phyloP scores from a whole-genome alignment of 2,113 vertebrate species.

The Cyprinodon variegatus region DNA sequence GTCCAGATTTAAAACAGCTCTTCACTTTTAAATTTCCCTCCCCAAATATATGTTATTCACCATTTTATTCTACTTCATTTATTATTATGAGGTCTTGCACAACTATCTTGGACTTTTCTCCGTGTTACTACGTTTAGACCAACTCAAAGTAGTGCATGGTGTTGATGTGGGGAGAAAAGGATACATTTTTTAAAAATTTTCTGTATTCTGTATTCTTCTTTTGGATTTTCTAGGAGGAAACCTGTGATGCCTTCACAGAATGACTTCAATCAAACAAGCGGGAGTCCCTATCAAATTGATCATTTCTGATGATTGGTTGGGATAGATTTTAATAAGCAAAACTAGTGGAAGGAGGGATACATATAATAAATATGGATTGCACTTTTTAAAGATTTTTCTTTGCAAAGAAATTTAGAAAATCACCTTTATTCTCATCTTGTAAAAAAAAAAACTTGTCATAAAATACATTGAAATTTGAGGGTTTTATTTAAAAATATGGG shows the following conservation, averaged over 20 bases:
- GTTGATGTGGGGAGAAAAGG: too few relatives aligned
- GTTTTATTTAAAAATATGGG: neutral
- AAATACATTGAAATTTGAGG: neutral
- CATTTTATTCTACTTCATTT: neutral
- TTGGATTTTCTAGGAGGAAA: too few relatives aligned
- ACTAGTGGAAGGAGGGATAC: neutral
- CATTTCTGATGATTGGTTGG: neutral
- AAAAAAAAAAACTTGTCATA: neutral
- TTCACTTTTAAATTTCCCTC: slow-evolving; percentile 15
- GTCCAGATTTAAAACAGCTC: slow-evolving; percentile 21
- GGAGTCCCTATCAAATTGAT: too few relatives aligned
- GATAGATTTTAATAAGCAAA: neutral
- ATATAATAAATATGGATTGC: too few relatives aligned
- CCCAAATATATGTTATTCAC: slow-evolving; percentile 1
- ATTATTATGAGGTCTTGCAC: neutral
- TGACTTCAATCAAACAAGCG: too few relatives aligned
- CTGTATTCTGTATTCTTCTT: too few relatives aligned
- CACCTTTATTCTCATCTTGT: neutral
- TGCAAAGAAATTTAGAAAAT: neutral
- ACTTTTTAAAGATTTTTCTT: neutral
- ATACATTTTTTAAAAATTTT: too few relatives aligned
- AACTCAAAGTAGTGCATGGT: too few relatives aligned
- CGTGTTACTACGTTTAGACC: neutral
- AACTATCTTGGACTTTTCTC: neutral
- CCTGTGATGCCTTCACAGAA: too few relatives aligned